Conservation (phyloP, 2,113 vertebrate genomes). For the Bostrychus sinensis region DNA sequence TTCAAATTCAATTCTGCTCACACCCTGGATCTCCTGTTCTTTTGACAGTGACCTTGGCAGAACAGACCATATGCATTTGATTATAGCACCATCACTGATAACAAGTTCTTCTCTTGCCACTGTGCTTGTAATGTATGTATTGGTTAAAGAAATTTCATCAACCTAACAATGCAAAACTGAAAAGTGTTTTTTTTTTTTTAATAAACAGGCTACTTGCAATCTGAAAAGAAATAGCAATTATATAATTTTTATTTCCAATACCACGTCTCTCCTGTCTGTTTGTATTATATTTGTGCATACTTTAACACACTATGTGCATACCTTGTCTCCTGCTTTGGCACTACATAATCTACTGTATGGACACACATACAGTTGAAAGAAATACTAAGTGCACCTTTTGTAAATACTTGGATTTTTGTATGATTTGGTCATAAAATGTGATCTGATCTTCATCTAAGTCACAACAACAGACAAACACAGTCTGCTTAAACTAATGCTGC, state of each 20-base stretch:
- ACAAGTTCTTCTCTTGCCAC: slow-evolving; percentile 21
- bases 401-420: no score
- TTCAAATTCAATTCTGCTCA: slow-evolving; percentile 67
- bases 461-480: no score
- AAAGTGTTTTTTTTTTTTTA: slow-evolving; percentile 38
- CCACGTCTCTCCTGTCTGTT: not conserved
- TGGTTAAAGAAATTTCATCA: slow-evolving; percentile 42
- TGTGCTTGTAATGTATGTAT: slow-evolving; percentile 44
- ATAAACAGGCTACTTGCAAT: slow-evolving; percentile 4
- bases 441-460: no score
- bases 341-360: not conserved
- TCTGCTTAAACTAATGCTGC: no score
- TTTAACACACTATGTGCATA: not conserved
- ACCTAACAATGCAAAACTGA: slow-evolving; percentile 36
- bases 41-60: slow-evolving; percentile 66
- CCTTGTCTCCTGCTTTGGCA: not conserved
- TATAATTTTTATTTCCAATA: slow-evolving; percentile 14
- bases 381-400: no score
- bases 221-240: slow-evolving; percentile 12
- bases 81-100: slow-evolving; percentile 34
- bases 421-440: no score
- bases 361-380: no score
- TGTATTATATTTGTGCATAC: slow-evolving; percentile 6
- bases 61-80: slow-evolving; percentile 34
- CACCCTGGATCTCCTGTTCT: slow-evolving; percentile 59